Conservation (phyloP, 2,113 vertebrate species). For the Amphiprion percula region DNA sequence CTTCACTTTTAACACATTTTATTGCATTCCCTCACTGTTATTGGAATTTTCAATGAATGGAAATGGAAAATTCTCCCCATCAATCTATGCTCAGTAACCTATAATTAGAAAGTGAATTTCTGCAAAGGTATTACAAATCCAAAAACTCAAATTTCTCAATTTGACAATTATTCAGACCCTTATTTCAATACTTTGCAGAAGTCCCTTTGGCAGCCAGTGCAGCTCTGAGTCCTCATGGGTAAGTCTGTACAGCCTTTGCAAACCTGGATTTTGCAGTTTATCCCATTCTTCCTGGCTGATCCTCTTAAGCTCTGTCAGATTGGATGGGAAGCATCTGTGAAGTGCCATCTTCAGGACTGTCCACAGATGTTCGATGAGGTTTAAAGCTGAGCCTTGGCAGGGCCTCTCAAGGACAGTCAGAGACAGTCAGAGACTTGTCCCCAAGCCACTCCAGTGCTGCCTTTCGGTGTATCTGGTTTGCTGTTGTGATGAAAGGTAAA, state of each 20-base stretch:
- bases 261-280: conserved; percentile 21
- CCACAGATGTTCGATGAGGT: conserved; percentile 9
- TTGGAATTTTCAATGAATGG: too few relatives aligned
- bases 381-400: conserved; percentile 1
- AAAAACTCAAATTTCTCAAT: too few relatives aligned
- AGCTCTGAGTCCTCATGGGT: background rate
- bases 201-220: conserved; percentile 6
- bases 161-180: background rate
- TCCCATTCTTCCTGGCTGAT: conserved; percentile 14
- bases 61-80: too few relatives aligned
- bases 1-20: too few relatives aligned
- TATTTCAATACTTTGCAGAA: background rate
- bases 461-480: background rate
- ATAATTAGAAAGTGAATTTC: too few relatives aligned
- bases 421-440: background rate
- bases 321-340: background rate
- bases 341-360: conserved; percentile 13
- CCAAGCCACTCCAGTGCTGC: background rate
- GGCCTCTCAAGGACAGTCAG: background rate
- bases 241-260: conserved; percentile 7
- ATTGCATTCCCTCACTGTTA: too few relatives aligned
- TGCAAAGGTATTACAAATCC: too few relatives aligned
- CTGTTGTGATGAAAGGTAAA: background rate
- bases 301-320: conserved; percentile 17
- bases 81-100: too few relatives aligned